These are phyloP conservation scores for Papilio dardanus DNA, from an alignment of 1,140 invertebrate species.

Conservation along the genomic window DNA sequence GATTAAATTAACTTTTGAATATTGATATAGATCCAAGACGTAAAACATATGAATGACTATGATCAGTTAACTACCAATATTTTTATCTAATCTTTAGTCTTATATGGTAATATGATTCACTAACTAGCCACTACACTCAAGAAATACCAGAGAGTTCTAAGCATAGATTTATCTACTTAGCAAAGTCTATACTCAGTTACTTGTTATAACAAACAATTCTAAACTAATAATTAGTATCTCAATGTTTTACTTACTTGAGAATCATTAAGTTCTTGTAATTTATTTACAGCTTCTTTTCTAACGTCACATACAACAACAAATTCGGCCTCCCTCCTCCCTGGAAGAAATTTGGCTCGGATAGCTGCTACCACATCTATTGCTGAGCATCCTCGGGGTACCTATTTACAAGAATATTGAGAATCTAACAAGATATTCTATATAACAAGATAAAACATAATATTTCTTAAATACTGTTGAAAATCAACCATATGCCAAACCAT, in stretches of 20 bases:
- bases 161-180: too few species aligned
- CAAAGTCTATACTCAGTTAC: not conserved
- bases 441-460: too few species aligned
- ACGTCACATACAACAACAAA: slow-evolving; percentile 93
- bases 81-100: not conserved
- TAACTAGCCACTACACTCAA: not conserved
- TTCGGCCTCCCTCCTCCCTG: slow-evolving; percentile 91
- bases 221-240: not conserved
- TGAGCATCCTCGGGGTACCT: slow-evolving; percentile 92
- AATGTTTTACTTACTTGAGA: slow-evolving; percentile 87
- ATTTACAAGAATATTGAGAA: slow-evolving; percentile 44
- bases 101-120: not conserved
- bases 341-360: slow-evolving; percentile 91
- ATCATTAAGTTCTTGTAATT: slow-evolving; percentile 93
- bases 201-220: not conserved
- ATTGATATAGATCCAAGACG: too few species aligned
- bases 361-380: slow-evolving; percentile 90
- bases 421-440: slow-evolving; percentile 4
- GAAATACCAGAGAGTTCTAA: too few species aligned
- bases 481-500: not conserved
- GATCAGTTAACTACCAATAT: not conserved
- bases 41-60: not conserved
- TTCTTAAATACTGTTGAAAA: not conserved
- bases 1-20: too few species aligned
- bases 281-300: slow-evolving; percentile 89